These are phyloP conservation scores for Drosophila dives DNA, from an alignment of 2,888 invertebrate species.

Conservation along the genomic window DNA sequence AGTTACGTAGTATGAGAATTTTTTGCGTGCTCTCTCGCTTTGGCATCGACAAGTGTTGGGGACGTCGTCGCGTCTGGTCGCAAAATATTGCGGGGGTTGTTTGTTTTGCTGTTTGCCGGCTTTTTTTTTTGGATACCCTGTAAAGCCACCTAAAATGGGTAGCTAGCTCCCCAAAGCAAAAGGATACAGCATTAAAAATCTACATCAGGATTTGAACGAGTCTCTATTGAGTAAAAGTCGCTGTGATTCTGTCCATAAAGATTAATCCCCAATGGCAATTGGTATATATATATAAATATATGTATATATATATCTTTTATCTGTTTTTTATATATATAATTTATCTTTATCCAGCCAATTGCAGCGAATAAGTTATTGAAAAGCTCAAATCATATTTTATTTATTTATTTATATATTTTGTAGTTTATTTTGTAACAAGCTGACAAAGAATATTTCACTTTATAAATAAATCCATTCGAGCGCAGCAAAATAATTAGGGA, in stretches of 20 bases:
- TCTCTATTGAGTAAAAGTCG: neutral
- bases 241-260: neutral
- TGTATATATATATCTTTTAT: neutral
- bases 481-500: rapidly evolving
- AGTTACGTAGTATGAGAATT: slow-evolving; percentile 43
- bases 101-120: slow-evolving; percentile 46
- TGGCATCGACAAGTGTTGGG: slow-evolving; percentile 75
- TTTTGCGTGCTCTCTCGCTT: slow-evolving; percentile 53
- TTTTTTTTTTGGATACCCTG: slow-evolving; percentile 8
- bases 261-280: neutral
- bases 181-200: neutral
- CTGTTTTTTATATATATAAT: neutral
- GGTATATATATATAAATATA: neutral
- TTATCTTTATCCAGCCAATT: rapidly evolving
- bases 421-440: neutral
- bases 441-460: neutral
- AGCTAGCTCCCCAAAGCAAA: neutral
- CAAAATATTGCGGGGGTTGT: slow-evolving; percentile 78
- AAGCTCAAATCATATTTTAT: neutral
- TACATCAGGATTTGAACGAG: neutral
- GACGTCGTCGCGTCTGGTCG: slow-evolving; percentile 64
- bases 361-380: neutral
- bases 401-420: too few relatives aligned
- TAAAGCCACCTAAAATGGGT: neutral
- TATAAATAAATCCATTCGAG: neutral